Evolutionary conservation across 1,140 invertebrate species (phyloP).

Genomic region (Drosophila mayri): DNA sequence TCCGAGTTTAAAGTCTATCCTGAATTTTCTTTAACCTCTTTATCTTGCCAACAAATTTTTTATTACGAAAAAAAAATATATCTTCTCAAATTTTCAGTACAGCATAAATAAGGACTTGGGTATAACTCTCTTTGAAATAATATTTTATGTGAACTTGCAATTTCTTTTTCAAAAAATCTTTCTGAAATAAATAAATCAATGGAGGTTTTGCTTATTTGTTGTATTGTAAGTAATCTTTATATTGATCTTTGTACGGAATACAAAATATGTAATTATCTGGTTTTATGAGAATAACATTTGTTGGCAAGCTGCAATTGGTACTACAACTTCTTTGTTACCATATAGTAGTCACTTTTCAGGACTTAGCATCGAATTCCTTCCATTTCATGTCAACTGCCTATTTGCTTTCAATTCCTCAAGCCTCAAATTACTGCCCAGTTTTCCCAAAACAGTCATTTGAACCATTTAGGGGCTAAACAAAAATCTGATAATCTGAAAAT

Average conservation of each 20-base stretch:
- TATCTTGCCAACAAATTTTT: too few species aligned
- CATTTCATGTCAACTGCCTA: not conserved
- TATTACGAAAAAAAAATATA: too few species aligned
- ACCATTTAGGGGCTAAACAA: conserved; percentile 50
- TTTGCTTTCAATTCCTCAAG: not conserved
- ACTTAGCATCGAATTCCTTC: not conserved
- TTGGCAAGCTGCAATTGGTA: not conserved
- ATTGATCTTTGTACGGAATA: not conserved
- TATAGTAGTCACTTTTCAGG: not conserved
- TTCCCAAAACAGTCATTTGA: conserved; percentile 23
- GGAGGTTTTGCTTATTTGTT: too few species aligned
- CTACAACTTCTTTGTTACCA: not conserved
- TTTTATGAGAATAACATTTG: not conserved
- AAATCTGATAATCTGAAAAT: conserved; percentile 84
- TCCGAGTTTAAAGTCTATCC: too few species aligned
- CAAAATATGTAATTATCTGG: not conserved
- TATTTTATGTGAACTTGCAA: too few species aligned
- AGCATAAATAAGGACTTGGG: too few species aligned
- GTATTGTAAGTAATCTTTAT: not conserved
- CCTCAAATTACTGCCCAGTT: conserved; percentile 18
- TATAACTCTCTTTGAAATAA: too few species aligned
- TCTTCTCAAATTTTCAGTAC: too few species aligned
- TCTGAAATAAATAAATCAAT: not conserved
- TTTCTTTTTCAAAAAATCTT: not conserved
- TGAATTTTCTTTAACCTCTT: too few species aligned